These are phyloP conservation scores for Nyctalus aviator DNA, from an alignment of 2,797 vertebrate species.

Conservation along the genomic window DNA sequence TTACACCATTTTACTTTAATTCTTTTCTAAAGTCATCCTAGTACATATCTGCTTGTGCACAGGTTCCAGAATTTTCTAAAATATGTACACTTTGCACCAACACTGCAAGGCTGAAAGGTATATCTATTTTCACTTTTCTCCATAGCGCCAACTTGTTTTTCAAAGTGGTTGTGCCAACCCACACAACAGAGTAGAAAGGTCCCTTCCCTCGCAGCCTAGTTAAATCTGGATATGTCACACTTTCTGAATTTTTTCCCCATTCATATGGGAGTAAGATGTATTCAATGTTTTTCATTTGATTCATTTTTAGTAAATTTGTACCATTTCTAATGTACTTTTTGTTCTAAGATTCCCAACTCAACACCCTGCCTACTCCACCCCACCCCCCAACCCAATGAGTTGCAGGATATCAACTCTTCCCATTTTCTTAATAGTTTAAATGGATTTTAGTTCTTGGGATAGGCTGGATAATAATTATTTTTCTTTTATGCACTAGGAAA, in stretches of 20 bases:
- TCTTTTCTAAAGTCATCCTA: slow-evolving; percentile 36
- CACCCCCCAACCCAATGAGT: not conserved
- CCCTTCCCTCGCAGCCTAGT: not conserved
- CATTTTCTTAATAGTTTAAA: not conserved
- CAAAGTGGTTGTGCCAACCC: not conserved
- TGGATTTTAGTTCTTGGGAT: not conserved
- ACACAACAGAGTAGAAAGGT: not conserved
- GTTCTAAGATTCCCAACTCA: not conserved
- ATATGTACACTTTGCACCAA: not conserved
- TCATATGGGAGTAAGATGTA: not conserved
- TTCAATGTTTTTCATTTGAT: not conserved
- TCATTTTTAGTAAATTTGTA: not conserved
- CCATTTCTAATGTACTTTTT: not conserved
- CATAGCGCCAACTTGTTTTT: not conserved
- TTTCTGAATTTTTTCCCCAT: not conserved
- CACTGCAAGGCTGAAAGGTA: not conserved
- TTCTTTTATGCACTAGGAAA: not conserved
- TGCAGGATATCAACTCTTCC: not conserved
- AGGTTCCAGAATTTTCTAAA: slow-evolving; percentile 22
- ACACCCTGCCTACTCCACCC: not conserved
- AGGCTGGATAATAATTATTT: not conserved
- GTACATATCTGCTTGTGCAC: not conserved
- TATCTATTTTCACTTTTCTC: slow-evolving; percentile 1
- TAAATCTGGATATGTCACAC: not conserved
- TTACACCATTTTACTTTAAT: not conserved